Base-by-base conservation (phyloP, 2,797 vertebrate genomes). In the Malurus splendens region DNA sequence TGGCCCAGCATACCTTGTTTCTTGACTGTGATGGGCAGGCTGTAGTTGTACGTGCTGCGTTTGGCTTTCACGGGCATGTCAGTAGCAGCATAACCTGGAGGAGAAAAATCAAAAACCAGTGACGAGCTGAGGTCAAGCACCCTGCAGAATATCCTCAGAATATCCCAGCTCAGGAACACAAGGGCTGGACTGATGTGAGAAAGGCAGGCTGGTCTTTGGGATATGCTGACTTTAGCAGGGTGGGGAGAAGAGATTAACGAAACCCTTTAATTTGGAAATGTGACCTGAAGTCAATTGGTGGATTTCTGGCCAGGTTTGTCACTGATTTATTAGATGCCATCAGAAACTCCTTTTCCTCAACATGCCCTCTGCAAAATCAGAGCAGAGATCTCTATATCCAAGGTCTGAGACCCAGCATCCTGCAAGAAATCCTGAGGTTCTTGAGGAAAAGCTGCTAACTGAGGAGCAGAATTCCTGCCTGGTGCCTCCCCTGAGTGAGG, bases 51-150 rank as follows among this genome's bases (percentile, higher is more conserved):
- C 0, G 99, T 96, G 90, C 99, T 99, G 94, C 99, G 98, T 93
- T 99, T 99, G 18, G 99, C 98, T 94, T 99, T 99, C 65, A 99
- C 98, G 0, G 98, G 98, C 97, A 99, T 97, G 64, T 99, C 98
- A 4, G 96, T 98, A 1, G 97, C 74, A 23, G 96, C 94, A 18
- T 98, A 98, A 9, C 98, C 99, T 99, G 20, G 32, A 93, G 30
- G 57, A 7, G 36, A n/a, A 71, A 71, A 85, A 70, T 23, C 13
- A 45, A 65, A 68, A 45, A 18, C 4, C 61, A 84, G 20, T 4
- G 4, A 30, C 18, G 66, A 78, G 23, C 39, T 5, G 36, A 80
- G 52, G 27, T 36, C 7, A 16, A 77, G 50, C 7, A 50, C 28
- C 8, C 68, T 44, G 38, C 71, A 76, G 42, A 33, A 55, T 0